phyloP scores from a whole-genome alignment of 2,113 vertebrate species.

The Piaya cayana region DNA sequence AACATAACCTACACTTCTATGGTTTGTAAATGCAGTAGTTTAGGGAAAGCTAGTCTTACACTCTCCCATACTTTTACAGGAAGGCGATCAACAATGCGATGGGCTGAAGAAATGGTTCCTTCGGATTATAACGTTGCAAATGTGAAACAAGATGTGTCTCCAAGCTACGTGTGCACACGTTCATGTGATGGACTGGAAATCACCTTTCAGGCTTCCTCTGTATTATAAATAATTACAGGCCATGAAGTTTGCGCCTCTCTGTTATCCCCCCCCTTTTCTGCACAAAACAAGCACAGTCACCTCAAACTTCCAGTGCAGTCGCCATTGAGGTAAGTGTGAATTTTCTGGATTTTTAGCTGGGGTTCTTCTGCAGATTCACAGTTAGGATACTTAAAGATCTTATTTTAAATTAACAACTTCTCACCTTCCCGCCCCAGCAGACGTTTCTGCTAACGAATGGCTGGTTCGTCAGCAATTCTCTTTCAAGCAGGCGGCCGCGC shows the following conservation, averaged over 20 bases:
- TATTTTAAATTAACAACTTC: slow-evolving; percentile 45
- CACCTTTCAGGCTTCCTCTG: background rate
- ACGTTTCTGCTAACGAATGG: slow-evolving; percentile 9
- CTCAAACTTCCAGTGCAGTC: background rate
- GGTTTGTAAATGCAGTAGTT: background rate
- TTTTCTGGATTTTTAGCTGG: background rate
- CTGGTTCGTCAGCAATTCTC: slow-evolving; percentile 9
- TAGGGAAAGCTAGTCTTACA: background rate
- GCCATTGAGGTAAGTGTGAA: background rate
- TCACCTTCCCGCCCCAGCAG: slow-evolving; percentile 28
- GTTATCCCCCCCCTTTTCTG: background rate
- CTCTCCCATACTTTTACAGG: background rate
- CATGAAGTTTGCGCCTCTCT: background rate
- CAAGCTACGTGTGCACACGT: background rate
- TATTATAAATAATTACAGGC: background rate
- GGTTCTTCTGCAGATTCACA: background rate
- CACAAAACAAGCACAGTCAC: background rate
- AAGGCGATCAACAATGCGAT: background rate
- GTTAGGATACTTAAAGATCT: background rate
- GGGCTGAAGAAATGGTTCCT: background rate
- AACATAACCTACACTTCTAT: background rate
- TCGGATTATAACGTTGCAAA: background rate
- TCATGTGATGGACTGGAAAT: background rate
- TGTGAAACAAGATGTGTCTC: background rate
- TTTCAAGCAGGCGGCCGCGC: background rate